Evolutionary conservation across 1,140 invertebrate species (phyloP).

Genomic region (Neodiprion lecontei): DNA sequence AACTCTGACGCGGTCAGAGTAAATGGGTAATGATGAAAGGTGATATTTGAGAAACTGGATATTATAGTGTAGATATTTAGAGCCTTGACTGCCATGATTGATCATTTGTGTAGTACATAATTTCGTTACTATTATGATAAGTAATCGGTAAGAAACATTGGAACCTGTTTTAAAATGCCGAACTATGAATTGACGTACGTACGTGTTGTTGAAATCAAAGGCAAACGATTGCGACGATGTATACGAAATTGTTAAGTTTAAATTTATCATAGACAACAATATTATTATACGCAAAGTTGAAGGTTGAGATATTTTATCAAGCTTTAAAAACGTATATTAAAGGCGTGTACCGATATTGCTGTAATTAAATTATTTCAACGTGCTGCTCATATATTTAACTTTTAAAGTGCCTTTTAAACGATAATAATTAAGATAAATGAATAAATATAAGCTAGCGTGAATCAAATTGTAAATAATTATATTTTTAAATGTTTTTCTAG

Average conservation of each 20-base stretch:
- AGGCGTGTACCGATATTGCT: not conserved
- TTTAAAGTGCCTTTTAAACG: not conserved
- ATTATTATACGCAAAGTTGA: not conserved
- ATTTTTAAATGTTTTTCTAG: not conserved
- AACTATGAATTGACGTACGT: too few species aligned
- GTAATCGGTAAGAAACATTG: too few species aligned
- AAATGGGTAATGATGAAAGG: constrained; percentile 39
- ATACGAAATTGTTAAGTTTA: not conserved
- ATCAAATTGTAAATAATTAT: not conserved
- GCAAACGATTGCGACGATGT: too few species aligned
- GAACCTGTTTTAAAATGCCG: too few species aligned
- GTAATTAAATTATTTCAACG: not conserved
- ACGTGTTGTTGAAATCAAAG: too few species aligned
- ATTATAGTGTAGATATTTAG: not conserved
- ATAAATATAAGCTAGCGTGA: not conserved
- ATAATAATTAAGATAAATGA: not conserved
- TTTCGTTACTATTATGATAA: too few species aligned
- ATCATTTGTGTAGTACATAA: not conserved
- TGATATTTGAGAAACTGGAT: not conserved
- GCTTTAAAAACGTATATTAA: not conserved
- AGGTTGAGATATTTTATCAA: not conserved
- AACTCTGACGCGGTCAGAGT: constrained; percentile 49
- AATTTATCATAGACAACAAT: not conserved
- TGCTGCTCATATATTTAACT: too few species aligned
- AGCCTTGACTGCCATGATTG: not conserved